These are phyloP conservation scores for Chrosomus eos DNA, from an alignment of 2,797 vertebrate genomes.

Conservation along the genomic window DNA sequence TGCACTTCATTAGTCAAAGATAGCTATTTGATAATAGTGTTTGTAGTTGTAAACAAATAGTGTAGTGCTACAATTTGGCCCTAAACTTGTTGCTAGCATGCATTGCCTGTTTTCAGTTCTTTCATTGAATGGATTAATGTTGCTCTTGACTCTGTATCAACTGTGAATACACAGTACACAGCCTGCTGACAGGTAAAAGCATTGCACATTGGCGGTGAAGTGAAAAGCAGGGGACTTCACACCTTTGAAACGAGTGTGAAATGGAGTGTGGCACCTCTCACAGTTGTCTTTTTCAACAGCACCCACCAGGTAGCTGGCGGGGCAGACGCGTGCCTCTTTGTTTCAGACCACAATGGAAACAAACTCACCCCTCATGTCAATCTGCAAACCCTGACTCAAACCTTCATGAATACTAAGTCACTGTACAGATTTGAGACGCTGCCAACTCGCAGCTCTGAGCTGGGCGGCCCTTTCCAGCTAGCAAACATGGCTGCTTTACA, in stretches of 20 bases:
- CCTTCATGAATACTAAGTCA: conserved; percentile 14
- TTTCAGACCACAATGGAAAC: conserved; percentile 22
- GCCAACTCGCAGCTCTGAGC: conserved; percentile 18
- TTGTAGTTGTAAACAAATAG: background rate
- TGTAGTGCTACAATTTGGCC: background rate
- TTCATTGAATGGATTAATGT: conserved; percentile 17
- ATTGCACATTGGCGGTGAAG: background rate
- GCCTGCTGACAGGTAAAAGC: conserved; percentile 35
- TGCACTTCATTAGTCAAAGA: no score
- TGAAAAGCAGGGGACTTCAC: conserved; percentile 25
- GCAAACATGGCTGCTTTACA: conserved; percentile 38
- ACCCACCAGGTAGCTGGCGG: background rate
- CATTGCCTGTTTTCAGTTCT: background rate
- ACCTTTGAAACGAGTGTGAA: conserved; percentile 30
- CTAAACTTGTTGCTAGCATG: background rate
- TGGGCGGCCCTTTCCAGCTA: background rate
- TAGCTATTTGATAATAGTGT: background rate
- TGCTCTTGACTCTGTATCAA: conserved; percentile 22
- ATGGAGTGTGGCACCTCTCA: conserved; percentile 30
- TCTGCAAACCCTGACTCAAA: conserved; percentile 7
- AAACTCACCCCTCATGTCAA: background rate
- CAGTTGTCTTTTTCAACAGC: conserved; percentile 14
- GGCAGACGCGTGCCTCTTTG: background rate
- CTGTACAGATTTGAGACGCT: conserved; percentile 1
- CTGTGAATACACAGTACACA: conserved; percentile 28